A percentile compares a stretch with the other conserved stretches of the same genome.
Evolutionary conservation across 2,888 invertebrate genomes (phyloP).

Genomic region (Sericinus montela): DNA sequence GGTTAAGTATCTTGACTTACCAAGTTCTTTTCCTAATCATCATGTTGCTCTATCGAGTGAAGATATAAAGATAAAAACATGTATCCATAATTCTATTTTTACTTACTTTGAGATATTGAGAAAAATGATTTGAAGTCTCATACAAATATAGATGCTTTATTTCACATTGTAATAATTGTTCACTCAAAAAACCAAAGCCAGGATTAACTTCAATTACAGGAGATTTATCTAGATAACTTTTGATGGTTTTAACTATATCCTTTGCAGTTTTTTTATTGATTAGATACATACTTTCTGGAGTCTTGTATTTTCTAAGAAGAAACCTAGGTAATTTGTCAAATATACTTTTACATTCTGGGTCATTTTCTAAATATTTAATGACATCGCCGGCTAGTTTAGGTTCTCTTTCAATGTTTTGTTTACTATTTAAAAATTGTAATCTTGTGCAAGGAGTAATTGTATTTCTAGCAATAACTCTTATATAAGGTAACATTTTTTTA

Average conservation of each 20-base stretch:
- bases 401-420: constrained; percentile 39
- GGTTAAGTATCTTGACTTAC: no score
- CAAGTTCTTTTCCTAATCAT: no score
- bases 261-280: constrained; percentile 61
- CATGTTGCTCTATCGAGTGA: no score
- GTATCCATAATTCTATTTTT: background rate
- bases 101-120: constrained; percentile 61
- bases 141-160: constrained; percentile 77
- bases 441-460: constrained; percentile 25
- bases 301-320: constrained; percentile 58
- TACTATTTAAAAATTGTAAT: constrained; percentile 44
- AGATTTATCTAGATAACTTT: constrained; percentile 40
- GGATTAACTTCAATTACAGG: constrained; percentile 84
- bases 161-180: constrained; percentile 74
- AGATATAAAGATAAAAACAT: background rate
- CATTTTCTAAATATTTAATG: constrained; percentile 49
- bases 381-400: constrained; percentile 52
- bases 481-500: no score
- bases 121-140: constrained; percentile 77
- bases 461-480: background rate
- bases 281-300: constrained; percentile 61
- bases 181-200: constrained; percentile 82
- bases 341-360: constrained; percentile 45
- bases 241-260: constrained; percentile 51
- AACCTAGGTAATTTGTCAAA: constrained; percentile 51